These are phyloP conservation scores for Osedax fenrisi DNA, from an alignment of 2,888 invertebrate species.

Conservation along the genomic window DNA sequence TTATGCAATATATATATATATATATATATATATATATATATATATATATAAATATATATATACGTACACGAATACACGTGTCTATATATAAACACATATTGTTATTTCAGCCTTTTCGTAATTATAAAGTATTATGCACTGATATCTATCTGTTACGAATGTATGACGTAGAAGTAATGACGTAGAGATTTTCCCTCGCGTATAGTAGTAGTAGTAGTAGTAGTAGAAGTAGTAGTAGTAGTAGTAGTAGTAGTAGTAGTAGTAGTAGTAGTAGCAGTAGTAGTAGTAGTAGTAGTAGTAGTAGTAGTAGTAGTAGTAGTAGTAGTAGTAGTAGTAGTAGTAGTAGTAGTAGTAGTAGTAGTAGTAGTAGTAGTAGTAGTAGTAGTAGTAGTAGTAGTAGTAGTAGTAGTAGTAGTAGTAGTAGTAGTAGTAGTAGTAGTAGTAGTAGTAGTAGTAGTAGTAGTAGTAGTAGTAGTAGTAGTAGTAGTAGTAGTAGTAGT, in stretches of 20 bases:
- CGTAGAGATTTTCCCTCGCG: no score
- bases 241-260: not conserved
- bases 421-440: not conserved
- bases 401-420: not conserved
- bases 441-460: not conserved
- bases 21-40: constrained; percentile 18
- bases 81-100: not conserved
- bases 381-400: not conserved
- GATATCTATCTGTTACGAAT: not conserved
- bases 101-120: not conserved
- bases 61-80: not conserved
- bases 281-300: not conserved
- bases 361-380: not conserved
- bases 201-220: not conserved
- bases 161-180: no score
- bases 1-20: not conserved
- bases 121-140: not conserved
- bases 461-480: not conserved
- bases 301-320: not conserved
- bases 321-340: not conserved
- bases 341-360: not conserved
- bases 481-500: not conserved
- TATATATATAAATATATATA: not conserved
- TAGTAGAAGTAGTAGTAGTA: not conserved
- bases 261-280: not conserved